phyloP scores from a whole-genome alignment of 2,113 vertebrate species.

The Glareola pratincola region DNA sequence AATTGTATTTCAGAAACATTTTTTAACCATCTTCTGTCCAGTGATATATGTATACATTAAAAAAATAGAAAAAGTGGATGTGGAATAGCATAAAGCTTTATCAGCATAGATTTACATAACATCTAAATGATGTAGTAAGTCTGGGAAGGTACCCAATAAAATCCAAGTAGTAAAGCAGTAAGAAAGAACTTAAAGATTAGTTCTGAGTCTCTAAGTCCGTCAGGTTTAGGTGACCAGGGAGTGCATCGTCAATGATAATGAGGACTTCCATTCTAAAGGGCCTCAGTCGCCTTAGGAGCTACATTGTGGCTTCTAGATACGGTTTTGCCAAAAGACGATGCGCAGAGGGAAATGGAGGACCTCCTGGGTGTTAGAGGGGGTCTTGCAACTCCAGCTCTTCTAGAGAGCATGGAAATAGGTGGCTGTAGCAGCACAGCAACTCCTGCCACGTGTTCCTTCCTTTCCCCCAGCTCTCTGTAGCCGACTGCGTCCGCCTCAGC shows the following conservation, averaged over 20 bases:
- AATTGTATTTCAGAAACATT: not conserved
- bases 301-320: not conserved
- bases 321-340: not conserved
- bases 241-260: not conserved
- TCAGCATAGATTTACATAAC: not conserved
- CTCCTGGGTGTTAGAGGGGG: not conserved
- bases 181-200: not conserved
- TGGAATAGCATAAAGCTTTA: not conserved
- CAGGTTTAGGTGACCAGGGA: not conserved
- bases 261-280: not conserved
- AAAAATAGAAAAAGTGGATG: not conserved
- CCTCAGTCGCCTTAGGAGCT: not conserved
- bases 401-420: not conserved
- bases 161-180: not conserved
- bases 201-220: not conserved
- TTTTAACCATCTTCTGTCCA: not conserved
- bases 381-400: not conserved
- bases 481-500: not conserved
- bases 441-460: accelerated
- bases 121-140: not conserved
- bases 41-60: no score
- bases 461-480: not conserved
- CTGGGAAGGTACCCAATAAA: not conserved
- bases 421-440: no score
- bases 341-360: not conserved